Evolutionary conservation across 2,888 invertebrate genomes (phyloP), one percentile per base, ranked within the genome.

Genomic region (Watsonalla cultraria): DNA sequence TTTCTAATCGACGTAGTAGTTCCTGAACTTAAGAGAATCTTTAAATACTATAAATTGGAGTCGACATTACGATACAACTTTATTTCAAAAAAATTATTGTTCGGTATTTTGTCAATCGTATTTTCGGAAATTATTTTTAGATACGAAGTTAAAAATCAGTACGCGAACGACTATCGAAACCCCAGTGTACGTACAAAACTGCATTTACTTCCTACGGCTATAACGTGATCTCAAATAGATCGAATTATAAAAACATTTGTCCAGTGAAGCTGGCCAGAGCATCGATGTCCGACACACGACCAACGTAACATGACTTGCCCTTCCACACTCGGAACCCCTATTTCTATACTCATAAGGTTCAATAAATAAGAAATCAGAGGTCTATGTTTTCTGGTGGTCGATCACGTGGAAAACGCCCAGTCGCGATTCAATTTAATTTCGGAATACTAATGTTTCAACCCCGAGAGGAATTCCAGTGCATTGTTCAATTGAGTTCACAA

Each of bases 351-450:
- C 11, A 15, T 45, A n/a, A 33, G 58, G 54, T 52, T 53, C 51
- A 56, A 57, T 59, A 75, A 75, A 77, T 72, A 73, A 73, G 72
- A 71, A 65, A 62, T 59, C 63, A 56, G 61, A 66, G 75, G 57
- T 74, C 76, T 62, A 37, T 49, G 37, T 64, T 57, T 53, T 65
- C 55, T 74, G 76, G 71, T 52, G 58, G 54, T 51, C 57, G 59
- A 56, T 78, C 70, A 71, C 63, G 68, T 70, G 75, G 68, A 76
- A 74, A 75, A 64, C 64, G 37, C 49, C 37, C 9, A 64, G 71
- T 66, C 66, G 69, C 70, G 64, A 75, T 76, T 72, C 71, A 78
- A 80, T 82, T 82, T 74, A 72, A 76, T 78, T 77, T 72, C 65
- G 65, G 70, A 71, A 74, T 78, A 70, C 67, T 71, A 74, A 75